phyloP scores from a whole-genome alignment of 2,797 vertebrate species.

The Paratrypauchen microcephalus region DNA sequence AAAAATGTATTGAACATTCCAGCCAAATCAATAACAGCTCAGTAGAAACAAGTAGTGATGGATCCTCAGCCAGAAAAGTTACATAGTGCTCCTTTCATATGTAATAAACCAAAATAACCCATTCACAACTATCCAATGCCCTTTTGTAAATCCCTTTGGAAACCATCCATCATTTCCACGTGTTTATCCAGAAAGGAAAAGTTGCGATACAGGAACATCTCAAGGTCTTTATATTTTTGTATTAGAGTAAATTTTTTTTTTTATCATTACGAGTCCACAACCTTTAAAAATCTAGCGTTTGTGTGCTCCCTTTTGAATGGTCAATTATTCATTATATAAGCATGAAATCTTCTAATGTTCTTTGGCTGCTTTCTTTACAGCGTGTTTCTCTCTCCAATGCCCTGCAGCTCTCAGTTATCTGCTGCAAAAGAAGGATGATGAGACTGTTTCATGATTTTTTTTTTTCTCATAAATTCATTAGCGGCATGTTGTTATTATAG shows the following conservation, averaged over 20 bases:
- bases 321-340: constrained; percentile 74
- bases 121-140: not conserved
- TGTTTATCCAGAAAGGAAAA: constrained; percentile 21
- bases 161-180: constrained; percentile 21
- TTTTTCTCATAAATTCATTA: constrained; percentile 35
- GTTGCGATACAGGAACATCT: constrained; percentile 10
- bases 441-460: constrained; percentile 47
- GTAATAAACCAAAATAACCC: constrained; percentile 13
- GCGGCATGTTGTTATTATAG: constrained; percentile 55
- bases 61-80: too few relatives aligned
- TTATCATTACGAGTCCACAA: constrained; percentile 41
- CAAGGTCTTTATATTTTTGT: constrained; percentile 12
- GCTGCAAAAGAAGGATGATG: constrained; percentile 48
- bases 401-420: constrained; percentile 59
- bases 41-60: too few relatives aligned
- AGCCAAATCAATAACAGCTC: too few relatives aligned
- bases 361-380: constrained; percentile 38
- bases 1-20: too few relatives aligned
- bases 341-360: constrained; percentile 62
- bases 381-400: constrained; percentile 36
- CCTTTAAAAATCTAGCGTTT: constrained; percentile 35
- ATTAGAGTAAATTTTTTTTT: constrained; percentile 30
- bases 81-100: constrained; percentile 18
- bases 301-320: constrained; percentile 52
- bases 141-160: not conserved